Evolutionary conservation across 1,140 invertebrate genomes (phyloP).

Genomic region (Steinernema feltiae): DNA sequence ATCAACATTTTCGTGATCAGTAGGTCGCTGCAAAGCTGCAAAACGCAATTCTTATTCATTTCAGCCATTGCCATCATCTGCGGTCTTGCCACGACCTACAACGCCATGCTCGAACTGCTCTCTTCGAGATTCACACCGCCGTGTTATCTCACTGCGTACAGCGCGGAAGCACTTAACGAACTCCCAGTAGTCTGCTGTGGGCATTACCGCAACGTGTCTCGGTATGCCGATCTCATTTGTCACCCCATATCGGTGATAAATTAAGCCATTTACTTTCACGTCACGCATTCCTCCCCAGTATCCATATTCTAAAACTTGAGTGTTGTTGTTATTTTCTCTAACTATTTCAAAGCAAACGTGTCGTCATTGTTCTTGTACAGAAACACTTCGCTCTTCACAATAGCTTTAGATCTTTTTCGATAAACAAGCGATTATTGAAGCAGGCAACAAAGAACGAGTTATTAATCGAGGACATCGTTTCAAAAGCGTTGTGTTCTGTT

Average conservation of each 20-base stretch:
- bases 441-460: neutral
- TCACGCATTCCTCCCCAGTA: neutral
- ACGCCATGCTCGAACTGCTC: neutral
- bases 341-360: neutral
- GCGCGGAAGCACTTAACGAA: neutral
- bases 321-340: too few species aligned
- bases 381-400: neutral
- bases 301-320: neutral
- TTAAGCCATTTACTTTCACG: neutral
- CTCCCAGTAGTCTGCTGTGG: neutral
- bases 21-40: neutral
- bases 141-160: neutral
- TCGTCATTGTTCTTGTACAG: neutral
- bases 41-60: neutral
- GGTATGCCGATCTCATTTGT: neutral
- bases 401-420: neutral
- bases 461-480: too few species aligned
- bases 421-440: too few species aligned
- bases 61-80: neutral
- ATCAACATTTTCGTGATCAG: neutral
- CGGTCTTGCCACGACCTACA: conserved; percentile 2
- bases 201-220: neutral
- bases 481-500: too few species aligned
- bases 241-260: neutral
- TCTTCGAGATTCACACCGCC: neutral